Conservation (phyloP, 1,140 invertebrate genomes). For the Drosophila pandora region DNA sequence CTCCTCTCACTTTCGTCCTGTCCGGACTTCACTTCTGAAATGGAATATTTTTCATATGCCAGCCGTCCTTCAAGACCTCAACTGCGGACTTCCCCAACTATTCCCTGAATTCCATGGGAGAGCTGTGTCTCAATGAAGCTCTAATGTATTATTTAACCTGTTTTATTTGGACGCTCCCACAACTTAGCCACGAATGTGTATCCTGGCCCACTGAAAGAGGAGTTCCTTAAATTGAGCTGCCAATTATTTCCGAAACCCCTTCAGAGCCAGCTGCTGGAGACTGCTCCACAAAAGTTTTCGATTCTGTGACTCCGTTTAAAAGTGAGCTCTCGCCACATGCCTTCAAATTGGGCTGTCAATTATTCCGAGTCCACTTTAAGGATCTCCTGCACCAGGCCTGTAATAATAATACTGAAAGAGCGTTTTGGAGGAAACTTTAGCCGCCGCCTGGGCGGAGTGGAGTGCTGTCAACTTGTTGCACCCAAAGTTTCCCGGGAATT, state of each 20-base stretch:
- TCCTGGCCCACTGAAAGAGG: too few relatives aligned
- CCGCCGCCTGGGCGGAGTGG: not conserved
- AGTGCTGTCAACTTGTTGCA: constrained; percentile 27
- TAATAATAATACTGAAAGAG: too few relatives aligned
- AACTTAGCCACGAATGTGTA: too few relatives aligned
- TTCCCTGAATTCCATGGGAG: not conserved
- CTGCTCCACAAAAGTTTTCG: too few relatives aligned
- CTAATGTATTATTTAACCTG: too few relatives aligned
- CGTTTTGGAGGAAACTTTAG: too few relatives aligned
- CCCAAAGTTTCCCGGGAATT: not conserved
- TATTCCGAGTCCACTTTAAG: constrained; percentile 13
- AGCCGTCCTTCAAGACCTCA: not conserved
- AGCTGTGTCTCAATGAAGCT: too few relatives aligned
- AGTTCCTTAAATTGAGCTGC: constrained; percentile 6
- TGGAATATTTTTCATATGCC: not conserved
- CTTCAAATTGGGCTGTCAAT: constrained; percentile 12
- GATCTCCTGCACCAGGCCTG: too few relatives aligned
- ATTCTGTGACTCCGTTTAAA: constrained; percentile 2
- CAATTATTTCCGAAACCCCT: constrained; percentile 30
- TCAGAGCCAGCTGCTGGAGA: not conserved
- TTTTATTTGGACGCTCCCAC: not conserved
- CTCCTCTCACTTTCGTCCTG: not conserved
- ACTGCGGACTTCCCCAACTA: not conserved
- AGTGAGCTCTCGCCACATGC: not conserved
- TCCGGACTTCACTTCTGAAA: not conserved